Evolutionary conservation across 2,888 invertebrate genomes (phyloP), one percentile per base, ranked within the genome.

Genomic region (Galerucella calmariensis): DNA sequence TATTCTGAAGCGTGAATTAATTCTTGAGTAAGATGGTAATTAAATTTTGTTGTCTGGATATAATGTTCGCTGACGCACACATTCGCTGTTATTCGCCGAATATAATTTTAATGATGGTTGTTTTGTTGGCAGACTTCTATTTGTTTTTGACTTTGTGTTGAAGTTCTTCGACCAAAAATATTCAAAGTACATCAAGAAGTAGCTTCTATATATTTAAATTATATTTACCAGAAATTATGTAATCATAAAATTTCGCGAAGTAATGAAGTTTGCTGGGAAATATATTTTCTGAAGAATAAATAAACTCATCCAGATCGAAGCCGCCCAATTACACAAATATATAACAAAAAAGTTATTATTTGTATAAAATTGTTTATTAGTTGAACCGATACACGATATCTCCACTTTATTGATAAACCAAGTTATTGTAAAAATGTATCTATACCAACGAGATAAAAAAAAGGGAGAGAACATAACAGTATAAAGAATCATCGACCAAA

Each of bases 1-100:
- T 75, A 72, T 73, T 72, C 76, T 62, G 73, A 68, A 68, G 68
- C 73, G 76, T 59, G 67, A 76, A 78, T 75, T 78, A 75, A 78
- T 79, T 80, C 77, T 77, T 75, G 78, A 81, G 79, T 79, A 77
- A 80, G 80, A 78, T 77, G 78, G 77, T 81, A 79, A 81, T 81
- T 81, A 80, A 80, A 81, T 81, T 80, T 80, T 74, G 79, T 79
- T 78, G 80, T 77, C 78, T 79, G 80, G 78, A 78, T 79, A 77
- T 80, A 80, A 80, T 79, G 78, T 76, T 75, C 67, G 73, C 74
- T 78, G 78, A 77, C 78, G 61, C 61, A 61, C 61, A 35, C 61
- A 35, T 61, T 61, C 61, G 27, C 61, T 35, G 24, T 61, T 61
- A 61, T 61, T 27, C 61, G 61, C 27, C 61, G 68, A 56, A 58